Evolutionary conservation across 92 coral and sea anemone genomes (phyloP).

Genomic region (Montipora capitata): DNA sequence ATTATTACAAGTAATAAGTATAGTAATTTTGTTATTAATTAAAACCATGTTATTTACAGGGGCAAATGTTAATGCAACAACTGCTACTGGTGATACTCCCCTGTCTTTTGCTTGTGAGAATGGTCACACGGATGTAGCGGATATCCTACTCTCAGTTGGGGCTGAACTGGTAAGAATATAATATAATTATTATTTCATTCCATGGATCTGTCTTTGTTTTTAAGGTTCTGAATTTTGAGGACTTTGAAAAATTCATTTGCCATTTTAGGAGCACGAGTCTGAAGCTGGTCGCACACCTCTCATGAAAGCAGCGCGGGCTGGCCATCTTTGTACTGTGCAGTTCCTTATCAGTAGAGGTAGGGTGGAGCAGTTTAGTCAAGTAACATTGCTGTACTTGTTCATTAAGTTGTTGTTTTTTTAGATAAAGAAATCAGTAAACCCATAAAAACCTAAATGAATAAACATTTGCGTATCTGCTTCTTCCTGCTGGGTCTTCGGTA

Average conservation of each 20-base stretch:
- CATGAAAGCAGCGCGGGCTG: conserved; percentile 99
- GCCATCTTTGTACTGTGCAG: conserved; percentile 98
- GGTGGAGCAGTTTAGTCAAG: neutral
- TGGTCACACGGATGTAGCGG: conserved; percentile 99
- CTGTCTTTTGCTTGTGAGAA: conserved; percentile 99
- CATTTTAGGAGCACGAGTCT: conserved; percentile 92
- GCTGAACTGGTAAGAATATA: conserved; percentile 86
- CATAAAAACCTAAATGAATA: too few relatives aligned
- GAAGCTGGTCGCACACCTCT: conserved; percentile 99
- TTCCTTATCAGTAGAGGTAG: conserved; percentile 98
- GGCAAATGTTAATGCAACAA: conserved; percentile 95
- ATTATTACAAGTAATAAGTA: neutral
- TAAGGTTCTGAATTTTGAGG: neutral
- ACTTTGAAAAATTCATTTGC: neutral
- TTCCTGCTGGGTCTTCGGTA: too few relatives aligned
- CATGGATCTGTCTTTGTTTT: neutral
- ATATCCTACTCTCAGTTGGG: conserved; percentile 91
- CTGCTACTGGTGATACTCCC: conserved; percentile 98
- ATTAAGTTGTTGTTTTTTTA: too few relatives aligned
- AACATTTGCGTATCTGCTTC: too few relatives aligned
- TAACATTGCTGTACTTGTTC: too few relatives aligned
- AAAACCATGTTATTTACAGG: conserved; percentile 54
- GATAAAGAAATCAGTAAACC: too few relatives aligned
- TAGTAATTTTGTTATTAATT: neutral
- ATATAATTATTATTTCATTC: neutral